phyloP scores from a whole-genome alignment of 2,113 vertebrate genomes.

The Nematolebias whitei region DNA sequence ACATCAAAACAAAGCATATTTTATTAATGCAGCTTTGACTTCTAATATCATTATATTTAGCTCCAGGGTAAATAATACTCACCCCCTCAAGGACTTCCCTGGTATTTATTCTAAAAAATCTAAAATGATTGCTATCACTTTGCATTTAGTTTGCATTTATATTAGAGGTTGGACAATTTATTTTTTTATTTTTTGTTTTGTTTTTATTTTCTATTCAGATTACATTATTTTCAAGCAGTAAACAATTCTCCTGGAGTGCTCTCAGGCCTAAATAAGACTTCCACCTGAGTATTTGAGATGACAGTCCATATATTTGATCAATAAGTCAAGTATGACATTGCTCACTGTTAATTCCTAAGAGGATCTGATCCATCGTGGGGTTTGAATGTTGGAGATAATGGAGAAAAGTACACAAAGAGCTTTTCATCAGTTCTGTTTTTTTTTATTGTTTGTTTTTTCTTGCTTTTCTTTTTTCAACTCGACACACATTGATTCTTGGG shows the following conservation, averaged over 20 bases:
- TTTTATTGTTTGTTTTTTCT: too few species aligned
- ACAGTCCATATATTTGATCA: too few species aligned
- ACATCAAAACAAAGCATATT: constrained; percentile 62
- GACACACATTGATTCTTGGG: constrained; percentile 14
- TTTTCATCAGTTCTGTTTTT: constrained; percentile 33
- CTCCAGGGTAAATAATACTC: constrained; percentile 53
- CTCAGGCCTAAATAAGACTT: constrained; percentile 17
- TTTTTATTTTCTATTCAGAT: constrained; percentile 46
- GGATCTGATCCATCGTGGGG: not conserved
- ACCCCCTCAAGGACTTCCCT: constrained; percentile 38
- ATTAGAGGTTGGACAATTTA: constrained; percentile 3
- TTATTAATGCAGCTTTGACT: constrained; percentile 64
- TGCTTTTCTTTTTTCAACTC: constrained; percentile 23
- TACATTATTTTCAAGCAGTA: constrained; percentile 52
- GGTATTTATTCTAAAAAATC: constrained; percentile 51
- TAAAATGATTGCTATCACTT: constrained; percentile 55
- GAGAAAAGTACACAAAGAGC: not conserved
- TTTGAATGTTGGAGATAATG: not conserved
- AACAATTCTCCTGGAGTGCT: constrained; percentile 32
- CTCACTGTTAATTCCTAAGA: not conserved
- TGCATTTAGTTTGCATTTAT: constrained; percentile 57
- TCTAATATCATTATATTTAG: constrained; percentile 54
- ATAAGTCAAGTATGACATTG: not conserved
- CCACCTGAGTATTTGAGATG: constrained; percentile 15
- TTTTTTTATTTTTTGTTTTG: too few species aligned